Percentiles rank a stretch among this genome's conserved stretches.
phyloP scores from a whole-genome alignment of 2,113 vertebrate genomes.

The Takifugu flavidus region DNA sequence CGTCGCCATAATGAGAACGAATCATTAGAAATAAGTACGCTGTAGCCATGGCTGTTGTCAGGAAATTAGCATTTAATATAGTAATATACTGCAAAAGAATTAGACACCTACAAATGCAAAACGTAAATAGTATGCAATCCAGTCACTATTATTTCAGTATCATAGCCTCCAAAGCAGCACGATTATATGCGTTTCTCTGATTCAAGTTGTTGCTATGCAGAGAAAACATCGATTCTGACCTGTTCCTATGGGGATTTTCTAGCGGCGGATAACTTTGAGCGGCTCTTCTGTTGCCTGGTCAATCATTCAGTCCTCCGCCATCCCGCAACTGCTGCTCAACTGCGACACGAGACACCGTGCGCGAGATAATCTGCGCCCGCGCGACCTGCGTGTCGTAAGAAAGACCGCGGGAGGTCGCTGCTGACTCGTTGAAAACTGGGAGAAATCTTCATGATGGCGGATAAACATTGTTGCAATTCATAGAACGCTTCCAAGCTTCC shows the following conservation, averaged over 20 bases:
- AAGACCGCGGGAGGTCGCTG: slow-evolving; percentile 32
- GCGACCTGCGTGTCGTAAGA: background rate
- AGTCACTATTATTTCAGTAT: background rate
- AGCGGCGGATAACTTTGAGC: background rate
- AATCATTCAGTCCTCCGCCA: background rate
- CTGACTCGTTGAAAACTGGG: too few species aligned
- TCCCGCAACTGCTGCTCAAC: slow-evolving; percentile 3
- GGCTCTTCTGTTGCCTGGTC: background rate
- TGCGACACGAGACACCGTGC: slow-evolving; percentile 4
- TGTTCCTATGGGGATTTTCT: slow-evolving; percentile 2
- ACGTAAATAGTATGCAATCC: background rate
- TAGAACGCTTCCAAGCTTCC: too few species aligned
- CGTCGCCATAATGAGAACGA: background rate
- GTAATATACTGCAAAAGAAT: too few species aligned
- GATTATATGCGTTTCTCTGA: background rate
- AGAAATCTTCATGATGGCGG: too few species aligned
- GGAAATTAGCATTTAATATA: too few species aligned
- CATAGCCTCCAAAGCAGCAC: background rate
- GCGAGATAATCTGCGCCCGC: slow-evolving; percentile 30
- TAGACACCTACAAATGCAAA: background rate
- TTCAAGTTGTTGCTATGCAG: background rate
- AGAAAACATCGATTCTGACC: slow-evolving; percentile 25
- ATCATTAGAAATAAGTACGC: background rate
- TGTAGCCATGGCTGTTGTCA: too few species aligned
- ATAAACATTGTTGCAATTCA: too few species aligned